Base-by-base conservation (phyloP, 1,140 invertebrate species). In the Harlomillsia oculata region DNA sequence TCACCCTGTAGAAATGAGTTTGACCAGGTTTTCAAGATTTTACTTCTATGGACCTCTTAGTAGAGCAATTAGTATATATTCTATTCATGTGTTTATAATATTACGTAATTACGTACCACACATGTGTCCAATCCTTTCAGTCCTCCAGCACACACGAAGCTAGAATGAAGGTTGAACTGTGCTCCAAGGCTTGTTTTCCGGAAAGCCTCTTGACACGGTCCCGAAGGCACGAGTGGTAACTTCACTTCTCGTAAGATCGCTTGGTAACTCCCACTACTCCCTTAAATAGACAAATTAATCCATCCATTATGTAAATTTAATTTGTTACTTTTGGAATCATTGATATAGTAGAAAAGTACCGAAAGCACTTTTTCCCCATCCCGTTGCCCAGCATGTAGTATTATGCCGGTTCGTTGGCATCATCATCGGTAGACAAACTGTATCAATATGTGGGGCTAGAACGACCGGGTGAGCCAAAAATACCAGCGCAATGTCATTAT, bases 1-100 rank as follows among this genome's bases (percentile, higher is more conserved):
- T 87, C 84, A 60, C 85, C 83, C 77, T 83, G 68, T 68, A 72
- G 57, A 54, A 64, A 37, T 21, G 21, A 16, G n/a, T 40, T 21
- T 36, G 9, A 13, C 11, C 21, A 59, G 34, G 36, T 13, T 21
- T 36, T 32, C 14, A 53, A 26, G 41, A 53, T n/a, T n/a, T n/a
- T n/a, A n/a, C n/a, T n/a, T n/a, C n/a, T n/a, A n/a, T n/a, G n/a
- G n/a, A n/a, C n/a, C n/a, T n/a, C n/a, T n/a, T n/a, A n/a, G 3
- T 26, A 25, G 28, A 34, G n/a, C 3, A 5, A 32, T 37, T 9
- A 2, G n/a, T 18, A 29, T 40, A 13, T 59, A 50, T 36, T 21
- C n/a, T 39, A 11, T 41, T n/a, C n/a, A 30, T 40, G 21, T 44
- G 13, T 8, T 41, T n/a, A 21, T 21, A 43, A 29, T 3, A 30